Conservation (phyloP, 2,113 vertebrate genomes). For the Phaethon lepturus region DNA sequence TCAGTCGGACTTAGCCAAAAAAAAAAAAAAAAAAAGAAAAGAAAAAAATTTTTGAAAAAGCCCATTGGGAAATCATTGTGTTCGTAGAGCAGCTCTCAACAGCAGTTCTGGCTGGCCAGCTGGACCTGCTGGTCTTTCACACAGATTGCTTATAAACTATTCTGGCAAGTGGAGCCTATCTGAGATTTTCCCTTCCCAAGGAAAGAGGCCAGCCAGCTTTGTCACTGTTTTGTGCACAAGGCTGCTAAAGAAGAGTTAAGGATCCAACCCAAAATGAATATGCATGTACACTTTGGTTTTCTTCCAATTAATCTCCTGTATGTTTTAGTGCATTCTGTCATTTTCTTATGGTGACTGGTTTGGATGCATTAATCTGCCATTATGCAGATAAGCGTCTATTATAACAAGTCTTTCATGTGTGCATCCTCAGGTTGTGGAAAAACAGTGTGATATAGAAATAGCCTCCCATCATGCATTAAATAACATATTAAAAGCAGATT, state of each 20-base stretch:
- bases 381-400: background rate
- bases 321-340: background rate
- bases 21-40: background rate
- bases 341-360: background rate
- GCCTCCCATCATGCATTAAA: background rate
- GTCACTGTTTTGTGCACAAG: background rate
- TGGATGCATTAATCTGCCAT: background rate
- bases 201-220: background rate
- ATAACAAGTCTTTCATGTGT: background rate
- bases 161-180: background rate
- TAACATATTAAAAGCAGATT: background rate
- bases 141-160: background rate
- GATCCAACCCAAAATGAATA: background rate
- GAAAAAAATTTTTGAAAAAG: too few species aligned
- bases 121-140: background rate
- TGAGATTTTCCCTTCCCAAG: background rate
- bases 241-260: background rate
- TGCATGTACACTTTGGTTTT: background rate
- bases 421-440: background rate
- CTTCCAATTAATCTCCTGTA: background rate
- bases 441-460: background rate
- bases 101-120: background rate
- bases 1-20: background rate
- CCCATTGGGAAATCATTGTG: background rate
- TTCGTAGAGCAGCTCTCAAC: accelerated